Evolutionary conservation across 92 coral and sea anemone genomes (phyloP), one percentile per base, ranked within the genome.

Genomic region (Pocillopora grandis): DNA sequence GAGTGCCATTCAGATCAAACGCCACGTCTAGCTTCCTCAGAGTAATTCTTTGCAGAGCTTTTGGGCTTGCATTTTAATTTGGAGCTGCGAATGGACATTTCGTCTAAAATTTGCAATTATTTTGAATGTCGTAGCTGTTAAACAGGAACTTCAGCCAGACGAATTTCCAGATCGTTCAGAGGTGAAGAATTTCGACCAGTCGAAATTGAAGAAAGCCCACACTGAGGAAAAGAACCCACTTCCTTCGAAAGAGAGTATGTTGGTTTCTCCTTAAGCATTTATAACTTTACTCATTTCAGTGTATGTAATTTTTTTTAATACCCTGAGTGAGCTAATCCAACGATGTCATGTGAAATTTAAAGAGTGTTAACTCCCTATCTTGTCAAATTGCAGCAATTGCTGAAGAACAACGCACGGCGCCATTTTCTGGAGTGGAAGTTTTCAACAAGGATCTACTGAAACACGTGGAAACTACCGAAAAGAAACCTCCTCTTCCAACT

Each of bases 401-500:
- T 37, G 99, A 97, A 17, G 99, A 97, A 86, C 95, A 97, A n/a
- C 86, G 95, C 65, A 92, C 98, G 8, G 96, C 96, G 69, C 99
- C 99, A 55, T 94, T 97, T 77, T 93, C 95, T 12, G 97, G 93
- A 27, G 99, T 97, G 62, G 96, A 97, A 85, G 98, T 97, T 37
- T 97, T 95, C 84, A 94, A 97, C 75, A 97, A 94, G 83, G 67
- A 83, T n/a, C 81, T 90, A 67, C 89, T 97, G 68, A 90, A 97
- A 72, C 99, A 97, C 78, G 98, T 94, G 72, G 91, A 97, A 81
- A 89, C 98, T 12, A 84, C 85, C 19, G 98, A 90, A 79, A 95
- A 97, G 70, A 94, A 92, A 71, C 80, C 78, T 16, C 91, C 90
- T 3, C 87, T 97, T 63, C 99, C 99, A 0, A 92, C 95, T n/a